phyloP scores from a whole-genome alignment of 2,888 invertebrate species.

The Eilema caniola region DNA sequence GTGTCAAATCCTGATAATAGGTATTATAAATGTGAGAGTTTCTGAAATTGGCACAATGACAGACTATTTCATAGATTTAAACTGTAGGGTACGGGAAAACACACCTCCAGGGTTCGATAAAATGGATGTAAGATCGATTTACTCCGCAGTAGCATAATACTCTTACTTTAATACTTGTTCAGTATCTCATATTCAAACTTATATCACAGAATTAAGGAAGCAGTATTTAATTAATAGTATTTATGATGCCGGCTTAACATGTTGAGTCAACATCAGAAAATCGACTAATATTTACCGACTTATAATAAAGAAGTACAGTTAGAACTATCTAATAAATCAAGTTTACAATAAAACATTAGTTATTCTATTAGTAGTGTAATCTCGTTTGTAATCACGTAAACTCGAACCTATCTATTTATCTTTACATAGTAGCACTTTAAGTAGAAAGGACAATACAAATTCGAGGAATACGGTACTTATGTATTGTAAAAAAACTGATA shows the following conservation, averaged over 20 bases:
- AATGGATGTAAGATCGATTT: too few species aligned
- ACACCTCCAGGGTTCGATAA: too few species aligned
- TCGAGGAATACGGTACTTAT: slow-evolving; percentile 8
- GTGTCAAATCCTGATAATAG: neutral
- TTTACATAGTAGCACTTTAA: slow-evolving; percentile 12
- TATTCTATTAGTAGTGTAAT: neutral
- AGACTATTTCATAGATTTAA: too few species aligned
- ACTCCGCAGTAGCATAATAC: too few species aligned
- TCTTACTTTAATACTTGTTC: too few species aligned
- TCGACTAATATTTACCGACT: neutral
- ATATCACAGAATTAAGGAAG: neutral
- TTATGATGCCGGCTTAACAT: neutral
- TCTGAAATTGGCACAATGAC: too few species aligned
- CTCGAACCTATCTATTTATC: neutral
- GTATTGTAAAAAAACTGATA: slow-evolving; percentile 30
- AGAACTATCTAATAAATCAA: neutral
- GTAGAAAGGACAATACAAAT: neutral
- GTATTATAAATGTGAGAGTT: neutral
- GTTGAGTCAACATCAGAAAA: neutral
- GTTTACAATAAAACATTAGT: slow-evolving; percentile 4
- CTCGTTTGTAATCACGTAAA: neutral
- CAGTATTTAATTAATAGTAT: neutral
- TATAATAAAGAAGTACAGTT: neutral
- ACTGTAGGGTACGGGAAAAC: too few species aligned
- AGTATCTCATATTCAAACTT: neutral